Evolutionary conservation across 1,140 invertebrate genomes (phyloP).

Genomic region (Ridgeia piscesae): DNA sequence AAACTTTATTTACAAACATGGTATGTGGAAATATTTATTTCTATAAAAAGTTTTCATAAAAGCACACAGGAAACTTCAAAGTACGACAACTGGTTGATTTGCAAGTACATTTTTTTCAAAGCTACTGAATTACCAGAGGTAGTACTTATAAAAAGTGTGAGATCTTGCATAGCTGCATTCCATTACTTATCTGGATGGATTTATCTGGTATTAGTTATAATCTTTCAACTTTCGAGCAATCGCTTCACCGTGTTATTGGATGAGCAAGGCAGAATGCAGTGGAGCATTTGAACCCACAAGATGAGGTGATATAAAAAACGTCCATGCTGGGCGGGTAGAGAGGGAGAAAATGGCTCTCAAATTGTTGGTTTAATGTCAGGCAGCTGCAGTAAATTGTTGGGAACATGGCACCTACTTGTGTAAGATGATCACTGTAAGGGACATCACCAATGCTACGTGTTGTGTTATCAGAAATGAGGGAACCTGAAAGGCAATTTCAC

Average conservation of each 20-base stretch:
- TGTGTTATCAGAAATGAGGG: neutral
- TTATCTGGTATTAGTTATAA: neutral
- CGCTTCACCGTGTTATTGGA: neutral
- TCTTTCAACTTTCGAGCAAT: neutral
- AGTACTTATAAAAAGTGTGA: neutral
- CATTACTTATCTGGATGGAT: neutral
- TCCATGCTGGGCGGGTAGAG: neutral
- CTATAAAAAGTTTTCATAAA: neutral
- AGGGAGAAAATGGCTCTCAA: neutral
- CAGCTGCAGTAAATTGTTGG: neutral
- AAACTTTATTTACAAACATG: neutral
- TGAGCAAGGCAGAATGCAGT: neutral
- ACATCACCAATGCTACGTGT: neutral
- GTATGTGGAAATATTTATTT: neutral
- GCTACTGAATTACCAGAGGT: neutral
- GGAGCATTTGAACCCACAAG: neutral
- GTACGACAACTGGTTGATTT: neutral
- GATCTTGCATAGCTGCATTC: neutral
- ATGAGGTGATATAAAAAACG: neutral
- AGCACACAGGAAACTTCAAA: neutral
- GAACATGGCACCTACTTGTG: neutral
- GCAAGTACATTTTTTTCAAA: neutral
- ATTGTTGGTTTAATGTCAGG: slow-evolving; percentile 1
- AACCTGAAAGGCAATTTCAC: neutral
- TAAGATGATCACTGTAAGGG: neutral